These are phyloP conservation scores for Xyliphius kryptos DNA, from an alignment of 2,113 vertebrate species.

Conservation along the genomic window DNA sequence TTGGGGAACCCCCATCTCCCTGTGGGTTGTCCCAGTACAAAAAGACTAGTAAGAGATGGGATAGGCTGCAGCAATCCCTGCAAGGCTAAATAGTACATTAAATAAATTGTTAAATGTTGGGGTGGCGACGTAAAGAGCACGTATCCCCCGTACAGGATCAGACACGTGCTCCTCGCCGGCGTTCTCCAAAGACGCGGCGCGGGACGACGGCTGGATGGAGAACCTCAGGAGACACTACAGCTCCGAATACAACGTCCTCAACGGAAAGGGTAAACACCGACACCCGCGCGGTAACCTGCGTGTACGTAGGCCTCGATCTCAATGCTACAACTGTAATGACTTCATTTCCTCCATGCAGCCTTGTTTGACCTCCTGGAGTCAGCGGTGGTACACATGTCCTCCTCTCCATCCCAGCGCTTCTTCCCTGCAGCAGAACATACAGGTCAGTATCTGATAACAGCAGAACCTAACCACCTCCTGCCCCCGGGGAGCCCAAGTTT, in stretches of 20 bases:
- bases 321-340: not conserved
- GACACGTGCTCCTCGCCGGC: constrained; percentile 70
- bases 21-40: no score
- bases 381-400: constrained; percentile 71
- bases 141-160: constrained; percentile 58
- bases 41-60: no score
- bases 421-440: constrained; percentile 65
- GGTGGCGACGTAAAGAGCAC: not conserved
- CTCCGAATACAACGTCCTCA: constrained; percentile 59
- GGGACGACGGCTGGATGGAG: constrained; percentile 68
- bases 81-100: no score
- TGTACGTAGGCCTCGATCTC: no score
- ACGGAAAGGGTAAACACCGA: constrained; percentile 66
- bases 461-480: not conserved
- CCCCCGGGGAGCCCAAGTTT: no score
- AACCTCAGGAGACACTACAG: constrained; percentile 68
- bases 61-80: no score
- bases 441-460: constrained; percentile 65
- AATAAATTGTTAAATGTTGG: no score
- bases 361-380: constrained; percentile 80
- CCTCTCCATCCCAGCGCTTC: constrained; percentile 64
- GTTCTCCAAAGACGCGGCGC: constrained; percentile 55
- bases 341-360: constrained; percentile 58
- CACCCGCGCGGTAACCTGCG: not conserved
- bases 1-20: no score